These are phyloP conservation scores for Yponomeuta evonymella DNA, from an alignment of 2,888 invertebrate species.

Conservation along the genomic window DNA sequence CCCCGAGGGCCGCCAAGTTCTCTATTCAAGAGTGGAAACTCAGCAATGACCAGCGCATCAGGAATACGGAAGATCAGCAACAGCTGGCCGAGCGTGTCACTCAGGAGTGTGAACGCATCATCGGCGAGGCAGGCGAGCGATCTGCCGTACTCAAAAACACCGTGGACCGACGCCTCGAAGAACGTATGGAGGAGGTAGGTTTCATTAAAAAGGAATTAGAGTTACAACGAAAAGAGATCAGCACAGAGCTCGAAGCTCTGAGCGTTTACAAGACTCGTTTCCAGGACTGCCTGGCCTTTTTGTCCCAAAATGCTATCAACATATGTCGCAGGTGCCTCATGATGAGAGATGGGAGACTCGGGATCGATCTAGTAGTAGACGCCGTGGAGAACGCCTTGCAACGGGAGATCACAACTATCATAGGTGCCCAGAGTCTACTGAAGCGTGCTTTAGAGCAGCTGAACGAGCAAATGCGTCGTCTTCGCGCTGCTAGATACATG, in stretches of 20 bases:
- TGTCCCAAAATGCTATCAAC: conserved; percentile 77
- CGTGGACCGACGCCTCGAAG: conserved; percentile 84
- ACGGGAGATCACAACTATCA: conserved; percentile 81
- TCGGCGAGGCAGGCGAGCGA: conserved; percentile 82
- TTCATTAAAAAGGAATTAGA: conserved; percentile 87
- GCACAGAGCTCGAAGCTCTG: conserved; percentile 87
- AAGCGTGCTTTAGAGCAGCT: conserved; percentile 79
- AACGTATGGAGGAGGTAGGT: conserved; percentile 88
- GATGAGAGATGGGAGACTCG: conserved; percentile 79
- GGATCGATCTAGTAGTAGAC: conserved; percentile 82
- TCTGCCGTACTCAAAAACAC: conserved; percentile 86
- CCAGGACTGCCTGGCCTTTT: conserved; percentile 81
- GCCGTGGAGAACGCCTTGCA: conserved; percentile 83
- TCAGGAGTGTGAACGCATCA: conserved; percentile 77
- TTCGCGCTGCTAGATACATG: conserved; percentile 82
- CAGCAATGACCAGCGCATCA: conserved; percentile 74
- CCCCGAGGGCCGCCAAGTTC: conserved; percentile 66
- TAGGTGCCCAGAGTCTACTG: conserved; percentile 72
- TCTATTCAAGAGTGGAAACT: conserved; percentile 80
- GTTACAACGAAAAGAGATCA: conserved; percentile 84
- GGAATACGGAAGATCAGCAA: conserved; percentile 86
- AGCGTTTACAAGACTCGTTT: conserved; percentile 84
- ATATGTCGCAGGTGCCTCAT: conserved; percentile 80
- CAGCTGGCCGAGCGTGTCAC: conserved; percentile 87
- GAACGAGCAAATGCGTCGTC: conserved; percentile 82